Percentiles rank a stretch among this genome's conserved stretches.
Conservation (phyloP, 2,888 invertebrate genomes). For the Pseudoips prasinana region DNA sequence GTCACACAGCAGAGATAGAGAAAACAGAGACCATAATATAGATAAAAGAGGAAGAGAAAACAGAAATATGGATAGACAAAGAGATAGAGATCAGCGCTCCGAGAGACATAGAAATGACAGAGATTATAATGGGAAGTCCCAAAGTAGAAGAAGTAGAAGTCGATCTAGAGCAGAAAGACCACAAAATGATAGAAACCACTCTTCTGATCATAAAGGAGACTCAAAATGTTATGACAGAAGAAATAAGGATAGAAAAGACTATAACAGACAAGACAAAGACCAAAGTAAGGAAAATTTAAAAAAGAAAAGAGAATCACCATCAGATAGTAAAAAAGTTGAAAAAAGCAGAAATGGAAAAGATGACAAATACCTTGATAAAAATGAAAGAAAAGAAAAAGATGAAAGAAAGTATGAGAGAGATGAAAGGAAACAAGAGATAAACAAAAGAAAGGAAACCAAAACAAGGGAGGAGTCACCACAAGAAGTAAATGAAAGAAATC, state of each 20-base stretch:
- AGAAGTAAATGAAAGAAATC: background rate
- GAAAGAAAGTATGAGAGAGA: no score
- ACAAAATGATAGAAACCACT: conserved; percentile 13
- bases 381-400: no score
- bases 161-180: conserved; percentile 20
- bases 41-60: conserved; percentile 29
- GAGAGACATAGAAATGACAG: conserved; percentile 24
- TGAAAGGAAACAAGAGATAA: no score
- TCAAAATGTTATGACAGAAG: conserved; percentile 16
- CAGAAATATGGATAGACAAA: conserved; percentile 37
- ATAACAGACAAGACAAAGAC: no score
- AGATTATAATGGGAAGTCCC: conserved; percentile 39
- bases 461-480: background rate
- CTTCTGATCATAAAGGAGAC: conserved; percentile 16
- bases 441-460: background rate
- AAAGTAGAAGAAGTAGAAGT: conserved; percentile 51
- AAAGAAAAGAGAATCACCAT: no score
- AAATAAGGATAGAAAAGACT: conserved; percentile 1
- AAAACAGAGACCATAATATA: conserved; percentile 24
- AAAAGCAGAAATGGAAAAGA: no score
- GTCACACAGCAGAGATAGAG: conserved; percentile 14
- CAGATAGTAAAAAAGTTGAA: no score
- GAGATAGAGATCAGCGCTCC: conserved; percentile 27
- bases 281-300: no score
- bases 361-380: no score